Evolutionary conservation across 1,140 invertebrate genomes (phyloP).

Genomic region (Bombus consobrinus): DNA sequence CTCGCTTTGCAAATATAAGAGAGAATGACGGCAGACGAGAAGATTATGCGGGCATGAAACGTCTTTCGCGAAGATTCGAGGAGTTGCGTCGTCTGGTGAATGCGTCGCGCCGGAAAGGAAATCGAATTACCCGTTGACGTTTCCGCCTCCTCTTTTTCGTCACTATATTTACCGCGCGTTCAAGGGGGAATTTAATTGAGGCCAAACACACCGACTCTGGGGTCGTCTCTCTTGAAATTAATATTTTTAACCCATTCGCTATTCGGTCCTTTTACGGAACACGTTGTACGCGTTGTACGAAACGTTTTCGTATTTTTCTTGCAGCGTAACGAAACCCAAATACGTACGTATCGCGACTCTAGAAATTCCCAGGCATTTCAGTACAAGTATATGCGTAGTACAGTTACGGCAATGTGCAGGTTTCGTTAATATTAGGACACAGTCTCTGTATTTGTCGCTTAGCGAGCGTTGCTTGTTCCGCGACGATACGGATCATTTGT

Average conservation of each 20-base stretch:
- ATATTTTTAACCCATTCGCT: not conserved
- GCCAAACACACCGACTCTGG: not conserved
- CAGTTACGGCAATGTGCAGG: no score
- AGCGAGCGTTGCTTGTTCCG: no score
- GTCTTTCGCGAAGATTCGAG: constrained; percentile 45
- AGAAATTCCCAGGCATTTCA: no score
- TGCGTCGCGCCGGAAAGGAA: constrained; percentile 30
- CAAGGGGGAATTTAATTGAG: constrained; percentile 23
- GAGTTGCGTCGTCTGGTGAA: constrained; percentile 7
- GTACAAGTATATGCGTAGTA: no score
- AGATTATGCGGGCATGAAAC: constrained; percentile 62
- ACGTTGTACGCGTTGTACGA: not conserved
- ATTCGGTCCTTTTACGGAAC: not conserved
- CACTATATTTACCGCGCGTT: not conserved
- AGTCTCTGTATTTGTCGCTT: no score
- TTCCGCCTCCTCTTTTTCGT: constrained; percentile 10
- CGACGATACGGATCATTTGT: no score
- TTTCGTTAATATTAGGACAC: no score
- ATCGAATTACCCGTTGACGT: constrained; percentile 53
- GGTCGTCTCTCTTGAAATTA: not conserved
- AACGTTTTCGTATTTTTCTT: not conserved
- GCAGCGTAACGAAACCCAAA: not conserved
- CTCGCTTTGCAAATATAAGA: constrained; percentile 52
- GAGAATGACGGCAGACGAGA: constrained; percentile 50
- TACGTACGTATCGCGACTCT: not conserved